A percentile compares a stretch with the other conserved stretches of the same genome.
Conservation (phyloP, 2,888 invertebrate genomes). For the Dasysyrphus tricinctus region DNA sequence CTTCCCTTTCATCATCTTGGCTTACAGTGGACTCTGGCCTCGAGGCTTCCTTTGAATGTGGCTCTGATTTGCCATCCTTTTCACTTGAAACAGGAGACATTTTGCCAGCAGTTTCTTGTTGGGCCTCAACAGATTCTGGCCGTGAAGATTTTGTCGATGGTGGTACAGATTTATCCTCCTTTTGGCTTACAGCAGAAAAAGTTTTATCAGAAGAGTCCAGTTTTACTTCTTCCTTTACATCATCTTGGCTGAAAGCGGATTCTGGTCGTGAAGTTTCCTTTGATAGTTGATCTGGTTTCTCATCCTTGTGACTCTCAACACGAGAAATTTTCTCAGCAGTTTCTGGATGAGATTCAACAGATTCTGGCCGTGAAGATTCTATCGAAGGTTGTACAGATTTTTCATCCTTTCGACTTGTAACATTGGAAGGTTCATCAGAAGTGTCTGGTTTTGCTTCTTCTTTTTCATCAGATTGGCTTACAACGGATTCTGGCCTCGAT, state of each 20-base stretch:
- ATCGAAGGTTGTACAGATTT: slow-evolving; percentile 42
- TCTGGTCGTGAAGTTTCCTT: too few species aligned
- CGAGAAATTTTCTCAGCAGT: slow-evolving; percentile 48
- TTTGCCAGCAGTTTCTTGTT: slow-evolving; percentile 5
- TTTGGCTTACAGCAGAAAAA: background rate
- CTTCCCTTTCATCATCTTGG: background rate
- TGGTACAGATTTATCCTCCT: background rate
- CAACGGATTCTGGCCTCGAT: slow-evolving; percentile 62
- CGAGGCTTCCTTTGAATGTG: slow-evolving; percentile 58
- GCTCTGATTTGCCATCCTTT: slow-evolving; percentile 51
- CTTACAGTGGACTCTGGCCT: slow-evolving; percentile 66
- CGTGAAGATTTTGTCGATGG: background rate
- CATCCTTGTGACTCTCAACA: slow-evolving; percentile 59
- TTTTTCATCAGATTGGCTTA: too few species aligned
- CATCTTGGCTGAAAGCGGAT: too few species aligned
- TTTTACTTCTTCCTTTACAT: too few species aligned
- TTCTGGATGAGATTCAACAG: slow-evolving; percentile 25
- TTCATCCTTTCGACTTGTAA: too few species aligned
- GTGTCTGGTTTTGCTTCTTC: too few species aligned
- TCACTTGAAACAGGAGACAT: slow-evolving; percentile 6
- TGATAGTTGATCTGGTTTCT: slow-evolving; percentile 37
- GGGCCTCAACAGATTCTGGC: background rate
- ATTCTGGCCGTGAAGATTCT: slow-evolving; percentile 66
- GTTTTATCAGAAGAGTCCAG: background rate
- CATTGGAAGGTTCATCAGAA: too few species aligned